These are phyloP conservation scores for Ciona savignyi DNA, from an alignment of 23 tunicate species.

Conservation along the genomic window DNA sequence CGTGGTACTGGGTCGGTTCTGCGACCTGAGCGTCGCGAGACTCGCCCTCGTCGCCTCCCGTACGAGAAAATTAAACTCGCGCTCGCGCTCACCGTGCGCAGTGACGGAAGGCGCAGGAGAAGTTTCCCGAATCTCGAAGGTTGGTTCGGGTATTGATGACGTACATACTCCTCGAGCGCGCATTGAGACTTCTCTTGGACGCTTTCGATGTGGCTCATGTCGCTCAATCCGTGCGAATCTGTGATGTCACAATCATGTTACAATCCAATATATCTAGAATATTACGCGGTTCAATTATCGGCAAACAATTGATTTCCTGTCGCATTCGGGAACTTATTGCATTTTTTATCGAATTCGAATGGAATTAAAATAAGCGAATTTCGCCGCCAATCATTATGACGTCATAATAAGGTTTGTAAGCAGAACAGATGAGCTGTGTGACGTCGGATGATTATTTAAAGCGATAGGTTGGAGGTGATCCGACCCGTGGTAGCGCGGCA, in stretches of 20 bases:
- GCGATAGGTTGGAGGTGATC: neutral
- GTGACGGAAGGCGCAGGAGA: slow-evolving; percentile 87
- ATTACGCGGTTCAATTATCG: neutral
- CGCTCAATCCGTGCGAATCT: slow-evolving; percentile 93
- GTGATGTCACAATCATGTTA: neutral
- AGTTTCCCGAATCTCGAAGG: slow-evolving; percentile 96
- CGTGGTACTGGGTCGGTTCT: no score
- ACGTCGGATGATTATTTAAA: neutral
- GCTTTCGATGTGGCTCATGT: slow-evolving; percentile 85
- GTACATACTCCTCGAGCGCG: slow-evolving; percentile 93
- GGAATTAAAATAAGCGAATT: neutral
- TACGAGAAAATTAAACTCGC: no score
- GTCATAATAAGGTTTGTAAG: neutral
- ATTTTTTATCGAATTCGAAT: no score
- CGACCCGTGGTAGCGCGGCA: neutral
- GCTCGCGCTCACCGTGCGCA: slow-evolving; percentile 93
- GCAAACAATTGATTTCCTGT: neutral
- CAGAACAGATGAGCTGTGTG: neutral
- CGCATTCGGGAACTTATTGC: neutral
- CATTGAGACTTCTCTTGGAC: slow-evolving; percentile 93
- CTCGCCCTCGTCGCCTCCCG: no score
- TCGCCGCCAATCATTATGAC: neutral
- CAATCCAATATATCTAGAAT: neutral
- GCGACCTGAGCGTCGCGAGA: no score
- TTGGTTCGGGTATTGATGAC: slow-evolving; percentile 94